phyloP scores from a whole-genome alignment of 2,888 invertebrate species.

The Polyommatus icarus region DNA sequence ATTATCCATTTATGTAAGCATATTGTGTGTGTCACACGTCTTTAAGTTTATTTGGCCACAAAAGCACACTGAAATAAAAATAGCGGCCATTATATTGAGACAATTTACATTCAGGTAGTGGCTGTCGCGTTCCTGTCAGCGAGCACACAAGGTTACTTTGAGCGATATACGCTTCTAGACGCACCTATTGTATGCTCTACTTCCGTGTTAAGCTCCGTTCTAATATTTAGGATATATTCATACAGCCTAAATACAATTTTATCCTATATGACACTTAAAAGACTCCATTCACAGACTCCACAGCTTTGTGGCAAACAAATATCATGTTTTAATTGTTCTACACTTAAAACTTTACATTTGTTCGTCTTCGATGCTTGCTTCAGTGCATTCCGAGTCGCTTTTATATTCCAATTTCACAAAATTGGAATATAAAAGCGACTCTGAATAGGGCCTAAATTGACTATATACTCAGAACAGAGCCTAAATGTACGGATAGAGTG shows the following conservation, averaged over 20 bases:
- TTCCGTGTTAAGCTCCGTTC: background rate
- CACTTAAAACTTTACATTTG: background rate
- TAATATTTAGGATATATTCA: background rate
- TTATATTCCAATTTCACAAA: too few relatives aligned
- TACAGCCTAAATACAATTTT: background rate
- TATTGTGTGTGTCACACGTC: background rate
- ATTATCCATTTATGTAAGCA: background rate
- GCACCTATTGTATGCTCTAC: slow-evolving; percentile 46
- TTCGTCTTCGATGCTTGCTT: background rate
- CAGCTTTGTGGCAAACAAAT: too few relatives aligned
- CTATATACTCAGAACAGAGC: slow-evolving; percentile 11
- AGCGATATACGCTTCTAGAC: slow-evolving; percentile 57
- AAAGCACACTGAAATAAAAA: background rate
- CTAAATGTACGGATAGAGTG: slow-evolving; percentile 38
- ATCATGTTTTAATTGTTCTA: too few relatives aligned
- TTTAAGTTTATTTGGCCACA: background rate
- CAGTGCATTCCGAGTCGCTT: too few relatives aligned
- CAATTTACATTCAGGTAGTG: slow-evolving; percentile 66
- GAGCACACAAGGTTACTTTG: slow-evolving; percentile 71
- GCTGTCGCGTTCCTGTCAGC: slow-evolving; percentile 77
- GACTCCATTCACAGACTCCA: too few relatives aligned
- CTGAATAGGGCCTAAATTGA: background rate
- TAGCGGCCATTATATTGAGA: background rate
- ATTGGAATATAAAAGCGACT: background rate
- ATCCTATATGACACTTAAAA: too few relatives aligned